Conservation (phyloP, 2,888 invertebrate species). For the Thysanoteuthis rhombus region DNA sequence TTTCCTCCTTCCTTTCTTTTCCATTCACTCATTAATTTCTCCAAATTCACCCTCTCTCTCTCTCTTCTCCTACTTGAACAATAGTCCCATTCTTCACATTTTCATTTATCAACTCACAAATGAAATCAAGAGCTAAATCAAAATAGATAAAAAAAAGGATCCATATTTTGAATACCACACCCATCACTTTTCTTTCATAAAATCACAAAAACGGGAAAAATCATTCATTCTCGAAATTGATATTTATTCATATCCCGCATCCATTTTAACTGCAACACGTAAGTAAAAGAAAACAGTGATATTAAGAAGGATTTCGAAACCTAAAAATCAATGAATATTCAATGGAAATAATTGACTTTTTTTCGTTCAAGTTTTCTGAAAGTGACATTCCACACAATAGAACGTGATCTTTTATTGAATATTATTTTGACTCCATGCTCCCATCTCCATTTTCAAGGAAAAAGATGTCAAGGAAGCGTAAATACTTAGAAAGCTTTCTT, state of each 20-base stretch:
- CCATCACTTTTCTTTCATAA: not conserved
- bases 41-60: no score
- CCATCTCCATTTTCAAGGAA: not conserved
- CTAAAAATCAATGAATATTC: not conserved
- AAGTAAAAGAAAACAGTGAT: not conserved
- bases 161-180: not conserved
- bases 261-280: not conserved
- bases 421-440: not conserved
- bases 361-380: not conserved
- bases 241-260: not conserved
- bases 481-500: no score
- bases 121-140: not conserved
- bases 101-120: not conserved
- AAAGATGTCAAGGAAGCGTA: no score
- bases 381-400: not conserved
- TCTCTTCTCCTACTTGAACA: not conserved
- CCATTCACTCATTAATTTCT: no score
- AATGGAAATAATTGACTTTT: not conserved
- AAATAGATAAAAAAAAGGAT: not conserved
- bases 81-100: not conserved
- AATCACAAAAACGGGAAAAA: not conserved
- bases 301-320: not conserved
- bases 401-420: not conserved
- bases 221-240: not conserved
- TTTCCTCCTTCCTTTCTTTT: no score